Evolutionary conservation across 2,113 vertebrate species (phyloP), one percentile per base, ranked within the genome.

Genomic region (Cochlearius cochlearius): DNA sequence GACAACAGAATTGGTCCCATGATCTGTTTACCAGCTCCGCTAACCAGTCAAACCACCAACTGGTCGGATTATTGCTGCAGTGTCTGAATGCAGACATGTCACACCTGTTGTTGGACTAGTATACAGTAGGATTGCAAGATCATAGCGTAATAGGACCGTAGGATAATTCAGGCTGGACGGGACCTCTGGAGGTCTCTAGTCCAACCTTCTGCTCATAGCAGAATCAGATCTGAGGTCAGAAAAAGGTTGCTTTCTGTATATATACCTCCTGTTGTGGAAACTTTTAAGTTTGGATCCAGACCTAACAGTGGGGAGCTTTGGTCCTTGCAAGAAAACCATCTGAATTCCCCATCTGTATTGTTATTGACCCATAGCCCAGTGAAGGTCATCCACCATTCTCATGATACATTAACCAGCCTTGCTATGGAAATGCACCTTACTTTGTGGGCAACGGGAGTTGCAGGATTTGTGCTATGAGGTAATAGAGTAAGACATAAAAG

Each of bases 301-400:
- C 1, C 0, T 47, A 55, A 56, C 21, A 76, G 45, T 1, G 0
- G 8, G 10, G 12, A 11, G 7, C 3, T 10, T 79, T 73, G 25
- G 29, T 66, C 55, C 55, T 62, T 81, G 45, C 53, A 91, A 87
- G 69, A 91, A 91, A 83, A 38, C 13, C 29, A 39, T 53, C 55
- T 92, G 79, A 86, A 77, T 81, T 88, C 59, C 73, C 32, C 20
- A 41, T 45, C 41, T 58, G 21, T 38, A 77, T 73, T 83, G 68
- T 82, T 86, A 69, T 53, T 86, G 59, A 77, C 63, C 62, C 6
- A 20, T 59, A 73, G 29, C 34, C 43, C 71, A 67, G 25, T 29
- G 66, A 77, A 77, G 32, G 41, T 63, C 45, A 62, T 69, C 72
- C 50, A 88, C 50, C 56, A 30, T 86, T 76, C 79, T 83, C 50